Conservation (phyloP, 2,797 vertebrate species). For the Lutjanus argentimaculatus region DNA sequence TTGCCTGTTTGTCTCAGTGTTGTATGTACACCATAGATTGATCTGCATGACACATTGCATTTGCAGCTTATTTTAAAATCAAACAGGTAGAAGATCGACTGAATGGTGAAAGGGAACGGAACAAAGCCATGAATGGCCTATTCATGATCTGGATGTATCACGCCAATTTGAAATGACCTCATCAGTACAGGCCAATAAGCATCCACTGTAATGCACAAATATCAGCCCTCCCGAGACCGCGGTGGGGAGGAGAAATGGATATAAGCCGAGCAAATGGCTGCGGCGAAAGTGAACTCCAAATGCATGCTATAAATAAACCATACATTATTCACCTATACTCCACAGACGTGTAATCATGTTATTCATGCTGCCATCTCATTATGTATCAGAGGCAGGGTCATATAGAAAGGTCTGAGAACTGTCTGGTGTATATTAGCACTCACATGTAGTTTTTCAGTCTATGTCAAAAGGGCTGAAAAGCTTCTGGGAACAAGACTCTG, state of each 20-base stretch:
- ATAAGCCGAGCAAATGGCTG: conserved; percentile 10
- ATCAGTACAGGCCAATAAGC: conserved; percentile 4
- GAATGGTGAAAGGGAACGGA: conserved; percentile 5
- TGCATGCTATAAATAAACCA: conserved; percentile 51
- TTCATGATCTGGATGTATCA: conserved; percentile 25
- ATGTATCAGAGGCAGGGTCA: conserved; percentile 30
- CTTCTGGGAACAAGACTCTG: conserved; percentile 13
- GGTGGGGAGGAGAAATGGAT: conserved; percentile 25
- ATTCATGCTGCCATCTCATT: conserved; percentile 38
- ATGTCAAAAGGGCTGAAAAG: conserved; percentile 18
- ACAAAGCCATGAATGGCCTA: neutral
- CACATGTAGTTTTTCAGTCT: neutral
- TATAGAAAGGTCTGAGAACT: conserved; percentile 18
- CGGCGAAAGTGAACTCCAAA: conserved; percentile 30
- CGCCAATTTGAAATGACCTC: conserved; percentile 35
- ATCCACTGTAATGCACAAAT: conserved; percentile 25
- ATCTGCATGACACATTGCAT: conserved; percentile 54
- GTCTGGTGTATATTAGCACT: conserved; percentile 21
- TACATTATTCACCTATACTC: conserved; percentile 43
- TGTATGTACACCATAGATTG: conserved; percentile 33
- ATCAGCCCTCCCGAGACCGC: conserved; percentile 18
- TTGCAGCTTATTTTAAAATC: conserved; percentile 44
- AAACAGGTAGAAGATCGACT: conserved; percentile 8
- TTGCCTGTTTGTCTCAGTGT: conserved; percentile 33
- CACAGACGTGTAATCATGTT: conserved; percentile 38